Conservation (phyloP, 2,888 invertebrate genomes). For the Spodoptera exigua region DNA sequence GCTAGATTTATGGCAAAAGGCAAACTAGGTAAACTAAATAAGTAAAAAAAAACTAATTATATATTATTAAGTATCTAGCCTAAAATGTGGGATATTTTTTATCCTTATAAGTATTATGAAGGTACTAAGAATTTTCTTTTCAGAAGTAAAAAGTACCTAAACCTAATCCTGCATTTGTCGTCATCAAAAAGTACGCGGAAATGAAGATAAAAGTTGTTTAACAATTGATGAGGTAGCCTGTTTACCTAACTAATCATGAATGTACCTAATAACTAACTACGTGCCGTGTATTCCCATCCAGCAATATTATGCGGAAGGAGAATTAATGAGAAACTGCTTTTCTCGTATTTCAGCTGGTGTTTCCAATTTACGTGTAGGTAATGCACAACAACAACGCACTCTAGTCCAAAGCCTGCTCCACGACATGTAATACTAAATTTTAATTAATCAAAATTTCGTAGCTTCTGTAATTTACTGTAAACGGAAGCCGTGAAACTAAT, state of each 20-base stretch:
- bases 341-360: conserved; percentile 3
- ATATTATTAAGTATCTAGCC: no score
- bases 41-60: no score
- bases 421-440: conserved; percentile 20
- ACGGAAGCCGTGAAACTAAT: conserved; percentile 29
- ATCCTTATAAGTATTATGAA: no score
- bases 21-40: no score
- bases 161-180: conserved; percentile 20
- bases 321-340: conserved; percentile 7
- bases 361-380: conserved; percentile 18
- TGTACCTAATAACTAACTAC: conserved; percentile 9
- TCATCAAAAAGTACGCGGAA: conserved; percentile 14
- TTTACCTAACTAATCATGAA: background rate
- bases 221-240: background rate
- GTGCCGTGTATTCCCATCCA: conserved; percentile 10
- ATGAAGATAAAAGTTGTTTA: conserved; percentile 2
- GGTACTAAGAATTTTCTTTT: background rate
- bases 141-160: conserved; percentile 5
- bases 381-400: conserved; percentile 6
- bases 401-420: conserved; percentile 5
- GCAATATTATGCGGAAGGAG: conserved; percentile 7
- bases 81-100: no score
- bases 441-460: conserved; percentile 25
- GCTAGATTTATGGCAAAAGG: no score
- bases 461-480: conserved; percentile 27